Evolutionary conservation across 1,140 invertebrate species (phyloP).

Genomic region (Drosophila subobscura): DNA sequence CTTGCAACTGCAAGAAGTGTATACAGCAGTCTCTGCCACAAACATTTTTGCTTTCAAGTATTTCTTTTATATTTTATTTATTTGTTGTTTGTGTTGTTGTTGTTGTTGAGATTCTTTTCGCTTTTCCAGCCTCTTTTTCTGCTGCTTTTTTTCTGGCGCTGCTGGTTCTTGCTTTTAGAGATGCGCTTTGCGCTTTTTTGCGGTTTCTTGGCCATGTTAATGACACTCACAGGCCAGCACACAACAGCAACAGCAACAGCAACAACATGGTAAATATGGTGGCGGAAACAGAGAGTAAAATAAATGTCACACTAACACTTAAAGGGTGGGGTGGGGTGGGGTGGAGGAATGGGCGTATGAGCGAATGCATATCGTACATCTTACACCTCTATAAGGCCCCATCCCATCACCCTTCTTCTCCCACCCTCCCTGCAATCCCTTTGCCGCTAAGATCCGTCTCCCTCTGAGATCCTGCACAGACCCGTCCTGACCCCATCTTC

Average conservation of each 20-base stretch:
- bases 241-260: slow-evolving; percentile 28
- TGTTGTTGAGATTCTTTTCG: slow-evolving; percentile 2
- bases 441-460: too few relatives aligned
- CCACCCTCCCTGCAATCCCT: slow-evolving; percentile 3
- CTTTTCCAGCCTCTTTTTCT: slow-evolving; percentile 17
- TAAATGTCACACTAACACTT: slow-evolving; percentile 27
- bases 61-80: slow-evolving; percentile 38
- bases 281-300: slow-evolving; percentile 4
- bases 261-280: background rate
- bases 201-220: slow-evolving; percentile 79
- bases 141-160: slow-evolving; percentile 22
- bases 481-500: too few relatives aligned
- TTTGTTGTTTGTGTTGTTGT: slow-evolving; percentile 21
- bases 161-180: slow-evolving; percentile 49
- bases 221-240: slow-evolving; percentile 58
- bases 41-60: background rate
- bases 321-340: background rate
- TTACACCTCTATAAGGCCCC: slow-evolving; percentile 5
- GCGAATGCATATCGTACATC: slow-evolving; percentile 25
- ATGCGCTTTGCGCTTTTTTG: slow-evolving; percentile 80
- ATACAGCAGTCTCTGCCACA: slow-evolving; percentile 48
- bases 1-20: slow-evolving; percentile 16
- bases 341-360: background rate
- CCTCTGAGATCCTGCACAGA: too few relatives aligned
- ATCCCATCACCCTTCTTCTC: background rate